Percentiles rank a stretch among this genome's conserved stretches.
Evolutionary conservation across 2,888 invertebrate genomes (phyloP).

Genomic region (Apamea monoglypha): DNA sequence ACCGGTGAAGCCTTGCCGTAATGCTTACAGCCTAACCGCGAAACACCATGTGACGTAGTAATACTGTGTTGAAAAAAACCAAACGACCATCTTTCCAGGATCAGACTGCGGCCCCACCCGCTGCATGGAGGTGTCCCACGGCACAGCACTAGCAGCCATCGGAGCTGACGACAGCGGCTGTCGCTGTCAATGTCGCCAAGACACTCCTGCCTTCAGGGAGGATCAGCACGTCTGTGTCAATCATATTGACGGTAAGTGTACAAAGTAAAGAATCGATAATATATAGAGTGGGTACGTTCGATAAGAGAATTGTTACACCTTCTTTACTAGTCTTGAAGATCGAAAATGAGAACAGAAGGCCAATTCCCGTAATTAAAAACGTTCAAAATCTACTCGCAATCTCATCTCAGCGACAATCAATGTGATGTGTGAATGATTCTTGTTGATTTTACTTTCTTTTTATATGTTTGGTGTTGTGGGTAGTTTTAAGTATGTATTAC

Average conservation of each 20-base stretch:
- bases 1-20: background rate
- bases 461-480: no score
- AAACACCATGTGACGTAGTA: background rate
- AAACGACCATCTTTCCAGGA: constrained; percentile 76
- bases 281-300: background rate
- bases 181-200: constrained; percentile 92
- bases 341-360: background rate
- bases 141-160: constrained; percentile 89
- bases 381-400: background rate
- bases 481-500: no score
- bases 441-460: no score
- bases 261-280: background rate
- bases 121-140: constrained; percentile 92
- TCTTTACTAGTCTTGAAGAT: background rate
- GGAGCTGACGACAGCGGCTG: constrained; percentile 87
- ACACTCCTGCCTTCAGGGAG: constrained; percentile 93
- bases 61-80: background rate
- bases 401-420: background rate
- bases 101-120: constrained; percentile 91
- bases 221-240: constrained; percentile 93
- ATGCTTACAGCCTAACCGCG: background rate
- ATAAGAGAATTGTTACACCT: background rate
- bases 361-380: background rate
- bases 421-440: no score
- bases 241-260: constrained; percentile 92